These are phyloP conservation scores for Euphydryas editha DNA, from an alignment of 2,888 invertebrate genomes.

Conservation along the genomic window DNA sequence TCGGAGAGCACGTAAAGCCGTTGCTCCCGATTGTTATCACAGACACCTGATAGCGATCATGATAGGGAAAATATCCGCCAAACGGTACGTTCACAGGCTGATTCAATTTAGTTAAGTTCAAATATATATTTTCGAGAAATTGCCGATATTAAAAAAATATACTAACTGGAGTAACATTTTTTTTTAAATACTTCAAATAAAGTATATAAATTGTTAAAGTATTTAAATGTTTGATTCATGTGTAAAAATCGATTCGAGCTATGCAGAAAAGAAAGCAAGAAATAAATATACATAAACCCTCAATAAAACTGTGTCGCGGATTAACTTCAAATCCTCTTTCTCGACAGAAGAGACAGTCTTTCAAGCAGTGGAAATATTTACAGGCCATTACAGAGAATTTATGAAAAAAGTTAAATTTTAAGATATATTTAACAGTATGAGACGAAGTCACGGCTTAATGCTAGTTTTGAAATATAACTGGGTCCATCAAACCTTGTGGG, in stretches of 20 bases:
- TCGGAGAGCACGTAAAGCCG: no score
- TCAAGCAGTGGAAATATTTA: constrained; percentile 2
- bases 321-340: not conserved
- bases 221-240: not conserved
- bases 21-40: no score
- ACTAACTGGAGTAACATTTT: not conserved
- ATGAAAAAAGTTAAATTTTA: not conserved
- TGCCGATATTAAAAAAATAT: no score
- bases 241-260: not conserved
- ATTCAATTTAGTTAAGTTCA: no score
- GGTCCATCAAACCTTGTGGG: constrained; percentile 59
- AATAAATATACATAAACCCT: not conserved
- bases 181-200: no score
- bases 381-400: constrained; percentile 4
- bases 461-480: constrained; percentile 29
- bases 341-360: not conserved
- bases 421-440: not conserved
- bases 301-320: not conserved
- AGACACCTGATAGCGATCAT: no score
- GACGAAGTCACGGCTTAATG: not conserved
- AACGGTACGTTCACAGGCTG: no score
- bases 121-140: no score
- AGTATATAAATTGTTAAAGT: not conserved
- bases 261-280: not conserved
- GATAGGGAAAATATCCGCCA: no score